phyloP scores from a whole-genome alignment of 2,888 invertebrate genomes.

The Leptinotarsa haldemani region DNA sequence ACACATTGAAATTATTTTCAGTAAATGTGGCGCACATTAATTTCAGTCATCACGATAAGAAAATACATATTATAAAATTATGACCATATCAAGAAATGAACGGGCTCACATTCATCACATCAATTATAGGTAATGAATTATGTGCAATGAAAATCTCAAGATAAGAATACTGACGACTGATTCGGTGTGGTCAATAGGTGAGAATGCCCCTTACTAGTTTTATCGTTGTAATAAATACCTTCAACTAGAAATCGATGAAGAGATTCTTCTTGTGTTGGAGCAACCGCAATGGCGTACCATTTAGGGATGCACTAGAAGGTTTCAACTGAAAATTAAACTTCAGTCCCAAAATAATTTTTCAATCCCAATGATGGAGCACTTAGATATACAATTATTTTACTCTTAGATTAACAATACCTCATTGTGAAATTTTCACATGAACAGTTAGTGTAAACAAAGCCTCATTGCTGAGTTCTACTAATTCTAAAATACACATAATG shows the following conservation, averaged over 20 bases:
- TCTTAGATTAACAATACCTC: no score
- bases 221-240: conserved; percentile 45
- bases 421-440: no score
- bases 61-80: background rate
- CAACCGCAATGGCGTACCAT: conserved; percentile 31
- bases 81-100: background rate
- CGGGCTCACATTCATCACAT: background rate
- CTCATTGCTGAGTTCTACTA: no score
- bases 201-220: conserved; percentile 42
- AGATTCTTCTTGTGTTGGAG: conserved; percentile 36
- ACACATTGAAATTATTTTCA: no score
- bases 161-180: conserved; percentile 25
- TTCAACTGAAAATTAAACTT: no score
- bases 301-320: no score
- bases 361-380: no score
- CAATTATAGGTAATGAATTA: background rate
- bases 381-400: no score
- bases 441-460: no score
- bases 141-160: background rate
- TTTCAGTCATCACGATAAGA: background rate
- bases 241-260: conserved; percentile 34
- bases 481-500: no score
- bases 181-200: conserved; percentile 38
- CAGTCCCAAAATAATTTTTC: no score
- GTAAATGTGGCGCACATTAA: background rate